Conservation (phyloP, 2,888 invertebrate species). For the Anticlea derivata region DNA sequence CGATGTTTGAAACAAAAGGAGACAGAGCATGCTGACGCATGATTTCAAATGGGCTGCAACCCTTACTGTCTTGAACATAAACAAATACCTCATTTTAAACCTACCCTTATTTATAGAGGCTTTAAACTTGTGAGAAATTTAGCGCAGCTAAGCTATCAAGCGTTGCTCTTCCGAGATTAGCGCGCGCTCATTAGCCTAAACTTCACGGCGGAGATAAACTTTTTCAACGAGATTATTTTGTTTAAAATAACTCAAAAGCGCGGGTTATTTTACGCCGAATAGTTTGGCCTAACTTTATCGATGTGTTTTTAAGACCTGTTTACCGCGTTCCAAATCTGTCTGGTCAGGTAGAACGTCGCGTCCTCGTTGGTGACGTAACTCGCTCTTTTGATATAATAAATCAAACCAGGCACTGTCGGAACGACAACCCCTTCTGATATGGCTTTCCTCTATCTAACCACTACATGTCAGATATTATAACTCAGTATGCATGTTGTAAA, state of each 20-base stretch:
- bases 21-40: slow-evolving; percentile 4
- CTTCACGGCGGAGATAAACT: slow-evolving; percentile 31
- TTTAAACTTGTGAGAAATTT: slow-evolving; percentile 38
- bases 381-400: too few species aligned
- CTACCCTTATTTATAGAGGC: slow-evolving; percentile 45
- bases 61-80: slow-evolving; percentile 28
- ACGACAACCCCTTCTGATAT: too few species aligned
- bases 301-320: background rate
- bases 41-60: background rate
- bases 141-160: slow-evolving; percentile 36
- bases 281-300: slow-evolving; percentile 3
- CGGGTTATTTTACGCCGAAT: background rate
- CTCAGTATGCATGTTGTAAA: too few species aligned
- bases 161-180: slow-evolving; percentile 41
- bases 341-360: too few species aligned
- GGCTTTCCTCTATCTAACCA: too few species aligned
- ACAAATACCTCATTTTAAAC: slow-evolving; percentile 42
- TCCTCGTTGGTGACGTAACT: too few species aligned
- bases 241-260: slow-evolving; percentile 8
- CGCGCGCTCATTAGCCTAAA: slow-evolving; percentile 40
- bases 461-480: too few species aligned
- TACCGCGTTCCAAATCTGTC: too few species aligned
- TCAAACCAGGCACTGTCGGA: too few species aligned
- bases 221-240: slow-evolving; percentile 30
- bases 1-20: too few species aligned